A percentile compares a stretch with the other conserved stretches of the same genome.
These are phyloP conservation scores for Sinocyclocheilus grahami DNA, from an alignment of 2,113 vertebrate species.

Conservation along the genomic window DNA sequence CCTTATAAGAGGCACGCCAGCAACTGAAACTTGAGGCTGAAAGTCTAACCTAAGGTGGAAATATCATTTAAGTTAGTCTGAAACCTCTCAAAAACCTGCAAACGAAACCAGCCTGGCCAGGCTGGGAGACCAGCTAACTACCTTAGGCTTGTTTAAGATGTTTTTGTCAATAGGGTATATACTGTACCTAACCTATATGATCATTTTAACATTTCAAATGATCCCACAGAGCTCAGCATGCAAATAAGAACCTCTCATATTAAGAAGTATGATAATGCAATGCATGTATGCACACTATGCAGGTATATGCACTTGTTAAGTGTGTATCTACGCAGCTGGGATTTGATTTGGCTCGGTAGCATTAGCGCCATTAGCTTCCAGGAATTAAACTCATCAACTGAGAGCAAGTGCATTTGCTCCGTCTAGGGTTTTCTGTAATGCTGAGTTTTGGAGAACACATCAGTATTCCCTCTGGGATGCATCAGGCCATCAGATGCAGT, in stretches of 20 bases:
- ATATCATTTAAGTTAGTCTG: too few relatives aligned
- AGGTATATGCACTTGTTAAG: constrained; percentile 31
- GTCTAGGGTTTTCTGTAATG: not conserved
- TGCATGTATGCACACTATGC: not conserved
- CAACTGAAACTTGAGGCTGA: too few relatives aligned
- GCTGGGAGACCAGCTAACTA: not conserved
- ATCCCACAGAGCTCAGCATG: not conserved
- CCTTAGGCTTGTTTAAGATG: not conserved
- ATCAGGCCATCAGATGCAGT: constrained; percentile 33
- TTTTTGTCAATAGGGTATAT: not conserved
- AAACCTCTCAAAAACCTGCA: not conserved
- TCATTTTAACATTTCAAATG: not conserved
- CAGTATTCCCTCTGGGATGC: constrained; percentile 28
- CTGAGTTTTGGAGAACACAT: not conserved
- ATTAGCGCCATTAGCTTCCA: constrained; percentile 22
- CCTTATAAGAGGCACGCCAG: too few relatives aligned
- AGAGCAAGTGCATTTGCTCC: constrained; percentile 26
- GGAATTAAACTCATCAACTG: constrained; percentile 22
- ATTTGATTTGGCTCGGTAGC: constrained; percentile 31
- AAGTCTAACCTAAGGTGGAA: too few relatives aligned
- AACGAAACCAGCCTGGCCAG: not conserved
- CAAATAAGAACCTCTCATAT: not conserved
- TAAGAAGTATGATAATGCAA: not conserved
- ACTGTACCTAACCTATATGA: not conserved
- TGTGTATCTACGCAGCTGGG: not conserved